Evolutionary conservation across 2,113 vertebrate genomes (phyloP).

Genomic region (Turnix velox): DNA sequence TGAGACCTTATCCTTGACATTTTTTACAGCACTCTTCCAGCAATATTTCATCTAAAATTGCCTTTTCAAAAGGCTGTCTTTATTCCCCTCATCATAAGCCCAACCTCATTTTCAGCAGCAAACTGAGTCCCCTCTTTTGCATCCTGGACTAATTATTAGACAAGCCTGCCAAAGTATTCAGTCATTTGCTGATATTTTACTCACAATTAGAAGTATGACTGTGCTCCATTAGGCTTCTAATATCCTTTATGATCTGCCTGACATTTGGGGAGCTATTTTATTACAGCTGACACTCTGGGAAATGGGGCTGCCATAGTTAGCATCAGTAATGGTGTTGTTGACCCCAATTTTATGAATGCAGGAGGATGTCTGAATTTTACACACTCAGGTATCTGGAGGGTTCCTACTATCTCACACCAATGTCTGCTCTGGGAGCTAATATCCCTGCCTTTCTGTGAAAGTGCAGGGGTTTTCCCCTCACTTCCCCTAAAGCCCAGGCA

Average conservation of each 20-base stretch:
- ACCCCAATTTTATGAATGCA: conserved; percentile 27
- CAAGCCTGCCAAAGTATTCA: conserved; percentile 21
- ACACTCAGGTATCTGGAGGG: neutral
- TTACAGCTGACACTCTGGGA: conserved; percentile 21
- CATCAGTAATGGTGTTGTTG: conserved; percentile 34
- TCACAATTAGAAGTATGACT: conserved; percentile 61
- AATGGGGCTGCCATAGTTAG: conserved; percentile 12
- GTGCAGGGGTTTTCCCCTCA: neutral
- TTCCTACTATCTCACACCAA: neutral
- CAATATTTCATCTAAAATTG: conserved; percentile 7
- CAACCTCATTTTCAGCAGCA: conserved; percentile 2
- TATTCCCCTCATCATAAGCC: neutral
- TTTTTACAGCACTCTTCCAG: neutral
- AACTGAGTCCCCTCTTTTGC: neutral
- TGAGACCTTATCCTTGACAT: neutral
- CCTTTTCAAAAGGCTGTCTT: neutral
- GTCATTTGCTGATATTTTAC: conserved; percentile 57
- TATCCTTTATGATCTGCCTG: conserved; percentile 46
- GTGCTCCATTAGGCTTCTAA: conserved; percentile 58
- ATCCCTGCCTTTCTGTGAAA: neutral
- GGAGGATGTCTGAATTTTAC: neutral
- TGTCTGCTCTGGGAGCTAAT: neutral
- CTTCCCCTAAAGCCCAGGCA: neutral
- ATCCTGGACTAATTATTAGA: conserved; percentile 52
- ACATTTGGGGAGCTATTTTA: conserved; percentile 55